Evolutionary conservation across 2,888 invertebrate species (phyloP).

Genomic region (Polydesmus complanatus): DNA sequence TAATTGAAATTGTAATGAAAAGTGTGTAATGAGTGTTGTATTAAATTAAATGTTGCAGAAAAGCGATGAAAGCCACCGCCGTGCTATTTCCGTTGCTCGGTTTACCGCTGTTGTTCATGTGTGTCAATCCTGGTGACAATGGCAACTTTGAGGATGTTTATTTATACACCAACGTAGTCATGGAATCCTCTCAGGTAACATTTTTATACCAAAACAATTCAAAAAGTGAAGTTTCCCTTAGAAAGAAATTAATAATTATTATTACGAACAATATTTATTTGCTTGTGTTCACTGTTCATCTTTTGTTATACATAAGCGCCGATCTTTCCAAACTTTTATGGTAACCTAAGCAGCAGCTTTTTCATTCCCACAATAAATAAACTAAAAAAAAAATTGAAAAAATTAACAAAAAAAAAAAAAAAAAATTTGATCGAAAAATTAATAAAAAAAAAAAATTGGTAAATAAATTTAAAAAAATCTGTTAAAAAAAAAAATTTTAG

Average conservation of each 20-base stretch:
- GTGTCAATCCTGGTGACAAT: slow-evolving; percentile 34
- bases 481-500: too few species aligned
- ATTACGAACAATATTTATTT: not conserved
- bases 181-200: slow-evolving; percentile 40
- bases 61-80: slow-evolving; percentile 39
- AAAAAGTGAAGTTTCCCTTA: not conserved
- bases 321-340: too few species aligned
- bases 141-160: slow-evolving; percentile 33
- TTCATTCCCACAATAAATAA: too few species aligned
- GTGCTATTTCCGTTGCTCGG: slow-evolving; percentile 42
- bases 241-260: not conserved
- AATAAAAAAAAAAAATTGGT: too few species aligned
- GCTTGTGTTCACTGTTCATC: too few species aligned
- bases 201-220: not conserved
- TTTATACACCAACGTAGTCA: slow-evolving; percentile 37
- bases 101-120: slow-evolving; percentile 39
- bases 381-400: too few species aligned
- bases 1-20: too few species aligned
- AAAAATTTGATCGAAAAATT: too few species aligned
- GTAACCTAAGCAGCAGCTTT: too few species aligned
- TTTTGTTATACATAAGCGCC: too few species aligned
- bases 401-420: too few species aligned
- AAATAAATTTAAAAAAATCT: too few species aligned
- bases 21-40: not conserved
- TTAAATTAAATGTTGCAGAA: slow-evolving; percentile 22